Base-by-base conservation (phyloP, 2,113 vertebrate species). In the Copsychus sechellarum region DNA sequence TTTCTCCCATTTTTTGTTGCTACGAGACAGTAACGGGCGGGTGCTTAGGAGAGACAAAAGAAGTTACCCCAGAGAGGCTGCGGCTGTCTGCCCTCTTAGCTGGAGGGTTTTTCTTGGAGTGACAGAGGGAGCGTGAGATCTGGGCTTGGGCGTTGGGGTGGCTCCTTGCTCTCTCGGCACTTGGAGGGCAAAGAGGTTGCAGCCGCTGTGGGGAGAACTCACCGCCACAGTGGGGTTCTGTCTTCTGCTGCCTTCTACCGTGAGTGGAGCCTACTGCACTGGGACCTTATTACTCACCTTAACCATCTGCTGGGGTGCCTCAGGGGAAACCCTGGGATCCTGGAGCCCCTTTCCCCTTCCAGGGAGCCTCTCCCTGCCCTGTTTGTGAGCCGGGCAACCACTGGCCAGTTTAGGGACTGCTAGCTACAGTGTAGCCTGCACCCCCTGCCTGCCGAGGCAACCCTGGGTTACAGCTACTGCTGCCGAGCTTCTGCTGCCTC, bases 1-100 rank as follows among this genome's bases (percentile, higher is more conserved):
- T 45, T 80, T 66, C 40, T 45, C 33, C 26, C 5, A 12, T 9
- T 36, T 65, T 79, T 45, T 80, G 9, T 25, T 36, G 61, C 33
- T 45, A 43, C 43, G 20, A 36, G 61, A 54, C 25, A 54, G 23
- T 19, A 53, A n/a, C 0, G 0, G 9, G 8, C 0, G 0, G 36
- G 12, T 34, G 29, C 21, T 34, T 43, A 65, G 48, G 38, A 65
- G 25, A 19, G 15, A 54, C 14, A 34, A 42, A 53, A 60, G 6
- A 31, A 79, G 14, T 29, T 53, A 53, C 26, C 11, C 9, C 1
- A 3, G 22, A 29, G 42, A 20, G 8, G 36, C 12, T 54, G 65
- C 33, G 21, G 21, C 45, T 22, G 45, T 23, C 21, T 48, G 23
- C 43, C 43, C 33, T 47, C 43, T 34, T 47, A 47, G 17, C 43